Conservation (phyloP, 2,113 vertebrate genomes). For the Probosciger aterrimus region DNA sequence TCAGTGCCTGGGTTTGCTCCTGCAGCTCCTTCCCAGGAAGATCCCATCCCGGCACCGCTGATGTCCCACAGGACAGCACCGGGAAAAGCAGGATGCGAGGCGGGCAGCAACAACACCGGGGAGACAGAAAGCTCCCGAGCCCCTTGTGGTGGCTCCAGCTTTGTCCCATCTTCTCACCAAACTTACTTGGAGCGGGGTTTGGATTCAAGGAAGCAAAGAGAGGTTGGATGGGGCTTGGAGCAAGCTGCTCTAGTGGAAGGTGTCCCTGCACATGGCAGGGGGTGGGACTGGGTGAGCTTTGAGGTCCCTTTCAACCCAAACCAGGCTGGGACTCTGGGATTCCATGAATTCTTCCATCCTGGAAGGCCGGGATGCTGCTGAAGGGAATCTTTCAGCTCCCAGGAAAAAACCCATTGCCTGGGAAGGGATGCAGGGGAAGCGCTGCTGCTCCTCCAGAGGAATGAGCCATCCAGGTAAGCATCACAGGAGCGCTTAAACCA, state of each 20-base stretch:
- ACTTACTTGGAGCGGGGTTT: rapidly evolving
- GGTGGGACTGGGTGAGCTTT: not conserved
- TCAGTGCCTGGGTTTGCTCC: not conserved
- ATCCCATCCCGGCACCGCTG: not conserved
- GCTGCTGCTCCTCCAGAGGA: not conserved
- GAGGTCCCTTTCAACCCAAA: not conserved
- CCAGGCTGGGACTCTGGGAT: not conserved
- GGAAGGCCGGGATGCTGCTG: not conserved
- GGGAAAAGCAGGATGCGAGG: not conserved
- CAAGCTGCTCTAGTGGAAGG: not conserved
- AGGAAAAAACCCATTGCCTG: not conserved
- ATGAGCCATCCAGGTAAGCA: rapidly evolving
- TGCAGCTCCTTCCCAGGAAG: not conserved
- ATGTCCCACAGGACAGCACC: not conserved
- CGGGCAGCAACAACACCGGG: rapidly evolving
- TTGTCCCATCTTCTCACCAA: not conserved
- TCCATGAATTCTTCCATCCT: not conserved
- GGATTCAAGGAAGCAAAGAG: not conserved
- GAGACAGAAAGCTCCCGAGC: not conserved
- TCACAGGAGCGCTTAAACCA: rapidly evolving
- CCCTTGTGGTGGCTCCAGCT: not conserved
- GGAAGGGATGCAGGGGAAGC: not conserved
- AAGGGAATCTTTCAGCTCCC: not conserved
- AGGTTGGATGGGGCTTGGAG: not conserved
- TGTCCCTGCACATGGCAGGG: not conserved